Base-by-base conservation (phyloP, 2,888 invertebrate species). In the Steinernema scapterisci region DNA sequence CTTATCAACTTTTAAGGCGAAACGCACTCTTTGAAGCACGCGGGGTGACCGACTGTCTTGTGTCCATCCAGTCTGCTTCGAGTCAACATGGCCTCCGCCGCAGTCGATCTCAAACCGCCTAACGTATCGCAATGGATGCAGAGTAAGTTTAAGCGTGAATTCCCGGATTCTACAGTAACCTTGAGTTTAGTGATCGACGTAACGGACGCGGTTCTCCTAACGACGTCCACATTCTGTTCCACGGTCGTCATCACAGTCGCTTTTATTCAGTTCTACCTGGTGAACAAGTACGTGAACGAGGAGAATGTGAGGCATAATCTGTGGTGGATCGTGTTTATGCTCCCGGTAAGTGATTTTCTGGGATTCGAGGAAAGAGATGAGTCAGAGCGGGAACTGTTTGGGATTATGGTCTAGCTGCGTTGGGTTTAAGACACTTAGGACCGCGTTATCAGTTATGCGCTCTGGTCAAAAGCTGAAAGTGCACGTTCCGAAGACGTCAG, bases 241-340 rank as follows among this genome's bases (percentile, higher is more conserved):
- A 72, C 63, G 38, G 16, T 72, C 45, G 52, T 72, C 43, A 13
- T 72, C 23, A 63, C 72, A 23, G 63, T 72, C 43, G 51, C 72
- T 19, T 51, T 72, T 13, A 45, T 72, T n/a, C 54, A 72, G 21
- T 56, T 72, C 23, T 72, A 72, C 25, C 25, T 72, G 21, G 52
- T 72, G 6, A 56, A 54, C 54, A 72, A 72, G 25, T 72, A 72
- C 44, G 63, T 72, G 21, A 31, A 48, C 11, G 54, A 54, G 43
- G 74, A 74, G 70, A 44, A 52, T 38, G 56, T 74, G 52, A 11
- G 74, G 51, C 74, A 74, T 51, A 70, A 74, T 21, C 71, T 74
- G 16, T 70, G 45, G 27, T 74, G 74, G 74, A 31, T 74, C 25
- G 71, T 74, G 44, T 74, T 74, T 23, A 74, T 74, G 74, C 56